Conservation (phyloP, 1,140 invertebrate species). For the Agraylea sexmaculata region DNA sequence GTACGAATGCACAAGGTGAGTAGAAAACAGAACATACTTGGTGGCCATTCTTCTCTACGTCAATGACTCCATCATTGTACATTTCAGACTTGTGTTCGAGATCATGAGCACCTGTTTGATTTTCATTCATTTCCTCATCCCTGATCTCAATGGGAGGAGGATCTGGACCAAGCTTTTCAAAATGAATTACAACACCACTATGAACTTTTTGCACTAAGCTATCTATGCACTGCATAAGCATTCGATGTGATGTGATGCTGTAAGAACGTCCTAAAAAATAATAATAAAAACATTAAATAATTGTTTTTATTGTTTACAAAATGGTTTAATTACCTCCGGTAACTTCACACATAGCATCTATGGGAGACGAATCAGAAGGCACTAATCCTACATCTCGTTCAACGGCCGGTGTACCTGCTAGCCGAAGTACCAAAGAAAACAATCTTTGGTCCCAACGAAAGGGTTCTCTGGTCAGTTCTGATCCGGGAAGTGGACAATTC, state of each 20-base stretch:
- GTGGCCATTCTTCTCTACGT: constrained; percentile 20
- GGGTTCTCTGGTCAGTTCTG: constrained; percentile 93
- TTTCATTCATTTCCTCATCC: constrained; percentile 25
- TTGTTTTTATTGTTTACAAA: neutral
- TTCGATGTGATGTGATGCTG: constrained; percentile 86
- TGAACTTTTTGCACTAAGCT: constrained; percentile 95
- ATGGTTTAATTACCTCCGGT: constrained; percentile 64
- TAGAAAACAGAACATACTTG: no score
- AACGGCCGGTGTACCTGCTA: constrained; percentile 67
- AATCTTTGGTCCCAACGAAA: constrained; percentile 98
- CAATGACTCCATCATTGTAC: constrained; percentile 15
- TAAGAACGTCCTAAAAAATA: constrained; percentile 75
- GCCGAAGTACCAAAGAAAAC: constrained; percentile 85
- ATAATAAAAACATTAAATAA: constrained; percentile 4
- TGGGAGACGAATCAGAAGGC: constrained; percentile 83
- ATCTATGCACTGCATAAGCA: constrained; percentile 93
- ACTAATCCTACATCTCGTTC: constrained; percentile 63
- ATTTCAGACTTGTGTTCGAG: constrained; percentile 24
- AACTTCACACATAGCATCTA: constrained; percentile 98
- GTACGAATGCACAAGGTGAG: no score
- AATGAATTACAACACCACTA: constrained; percentile 94
- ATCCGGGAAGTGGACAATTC: constrained; percentile 85
- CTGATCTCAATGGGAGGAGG: constrained; percentile 53
- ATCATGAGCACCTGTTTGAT: constrained; percentile 30
- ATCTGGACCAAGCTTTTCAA: constrained; percentile 90